These are phyloP conservation scores for Thumatha senex DNA, from an alignment of 2,888 invertebrate genomes.

Conservation along the genomic window DNA sequence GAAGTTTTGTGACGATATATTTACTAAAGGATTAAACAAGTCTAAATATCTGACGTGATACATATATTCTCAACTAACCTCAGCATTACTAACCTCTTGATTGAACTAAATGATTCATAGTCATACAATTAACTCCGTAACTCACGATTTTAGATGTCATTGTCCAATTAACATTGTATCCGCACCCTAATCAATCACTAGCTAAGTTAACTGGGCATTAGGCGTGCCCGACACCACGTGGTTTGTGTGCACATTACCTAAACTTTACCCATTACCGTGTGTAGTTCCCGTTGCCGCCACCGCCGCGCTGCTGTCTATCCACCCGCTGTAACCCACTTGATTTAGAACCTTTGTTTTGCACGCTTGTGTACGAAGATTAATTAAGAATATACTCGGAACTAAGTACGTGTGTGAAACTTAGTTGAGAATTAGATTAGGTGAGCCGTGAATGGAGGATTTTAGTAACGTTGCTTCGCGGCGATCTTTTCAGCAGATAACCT, in stretches of 20 bases:
- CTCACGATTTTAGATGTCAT: neutral
- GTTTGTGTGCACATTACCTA: conserved; percentile 38
- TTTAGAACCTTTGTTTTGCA: conserved; percentile 36
- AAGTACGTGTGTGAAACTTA: neutral
- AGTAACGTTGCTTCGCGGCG: neutral
- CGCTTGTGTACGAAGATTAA: conserved; percentile 23
- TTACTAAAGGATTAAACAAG: neutral
- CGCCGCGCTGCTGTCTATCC: conserved; percentile 4
- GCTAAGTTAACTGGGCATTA: conserved; percentile 32
- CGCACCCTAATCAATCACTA: conserved; percentile 26
- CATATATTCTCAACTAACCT: too few species aligned
- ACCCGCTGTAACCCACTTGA: conserved; percentile 52
- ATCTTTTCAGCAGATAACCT: too few species aligned
- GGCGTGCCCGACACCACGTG: conserved; percentile 28
- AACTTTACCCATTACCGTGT: conserved; percentile 50
- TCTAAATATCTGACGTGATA: too few species aligned
- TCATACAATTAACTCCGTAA: neutral
- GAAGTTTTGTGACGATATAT: too few species aligned
- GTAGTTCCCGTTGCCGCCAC: conserved; percentile 4
- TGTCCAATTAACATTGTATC: neutral
- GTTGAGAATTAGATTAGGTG: neutral
- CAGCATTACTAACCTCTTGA: neutral
- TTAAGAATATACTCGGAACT: conserved; percentile 20
- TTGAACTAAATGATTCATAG: neutral
- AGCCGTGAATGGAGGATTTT: neutral